phyloP scores from a whole-genome alignment of 2,113 vertebrate species.

The Syngnathus scovelli region DNA sequence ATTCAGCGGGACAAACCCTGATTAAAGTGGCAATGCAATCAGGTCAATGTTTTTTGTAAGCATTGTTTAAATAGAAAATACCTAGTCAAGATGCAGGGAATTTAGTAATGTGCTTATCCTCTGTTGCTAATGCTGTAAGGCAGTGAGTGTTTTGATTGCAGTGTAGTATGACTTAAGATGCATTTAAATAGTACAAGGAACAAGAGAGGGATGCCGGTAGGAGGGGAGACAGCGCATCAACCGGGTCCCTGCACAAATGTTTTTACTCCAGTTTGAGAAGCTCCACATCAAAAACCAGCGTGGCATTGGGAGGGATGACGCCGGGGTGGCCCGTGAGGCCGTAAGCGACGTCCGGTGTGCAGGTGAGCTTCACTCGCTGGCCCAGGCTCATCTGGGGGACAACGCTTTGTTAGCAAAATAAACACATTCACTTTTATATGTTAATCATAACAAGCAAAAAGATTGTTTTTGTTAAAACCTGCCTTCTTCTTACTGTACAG shows the following conservation, averaged over 20 bases:
- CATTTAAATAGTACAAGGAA: slow-evolving; percentile 53
- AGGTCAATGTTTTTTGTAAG: slow-evolving; percentile 19
- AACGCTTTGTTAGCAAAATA: neutral
- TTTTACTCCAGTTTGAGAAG: slow-evolving; percentile 92
- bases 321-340: slow-evolving; percentile 92
- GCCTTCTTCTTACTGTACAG: neutral
- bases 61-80: slow-evolving; percentile 59
- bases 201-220: slow-evolving; percentile 26
- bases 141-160: slow-evolving; percentile 64
- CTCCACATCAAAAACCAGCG: slow-evolving; percentile 97
- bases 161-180: slow-evolving; percentile 39
- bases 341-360: slow-evolving; percentile 94
- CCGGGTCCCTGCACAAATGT: slow-evolving; percentile 30
- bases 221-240: slow-evolving; percentile 44
- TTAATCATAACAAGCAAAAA: neutral
- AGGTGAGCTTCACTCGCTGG: slow-evolving; percentile 95
- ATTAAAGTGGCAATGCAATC: slow-evolving; percentile 73
- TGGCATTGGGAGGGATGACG: slow-evolving; percentile 96
- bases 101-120: slow-evolving; percentile 70
- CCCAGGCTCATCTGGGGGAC: slow-evolving; percentile 88
- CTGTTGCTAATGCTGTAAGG: slow-evolving; percentile 79
- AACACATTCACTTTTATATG: neutral
- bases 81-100: slow-evolving; percentile 73
- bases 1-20: slow-evolving; percentile 66
- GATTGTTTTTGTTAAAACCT: neutral